phyloP scores from a whole-genome alignment of 2,888 invertebrate species.

The Psylliodes chrysocephalus region DNA sequence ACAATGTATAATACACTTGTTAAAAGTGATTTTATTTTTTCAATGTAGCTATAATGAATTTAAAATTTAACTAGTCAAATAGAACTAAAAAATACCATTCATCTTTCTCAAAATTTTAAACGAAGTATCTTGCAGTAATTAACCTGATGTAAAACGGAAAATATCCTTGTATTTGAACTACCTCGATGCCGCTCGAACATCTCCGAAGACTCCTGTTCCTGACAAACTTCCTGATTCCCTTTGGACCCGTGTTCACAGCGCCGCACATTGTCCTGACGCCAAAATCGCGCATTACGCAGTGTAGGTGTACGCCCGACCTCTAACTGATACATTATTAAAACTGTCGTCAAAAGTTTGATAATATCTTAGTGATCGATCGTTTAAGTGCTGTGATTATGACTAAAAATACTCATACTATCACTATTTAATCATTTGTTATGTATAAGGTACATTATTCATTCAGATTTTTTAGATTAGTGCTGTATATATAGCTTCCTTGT shows the following conservation, averaged over 20 bases:
- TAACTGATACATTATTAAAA: conserved; percentile 57
- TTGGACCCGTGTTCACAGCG: conserved; percentile 48
- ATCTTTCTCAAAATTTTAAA: neutral
- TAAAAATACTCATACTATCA: conserved; percentile 35
- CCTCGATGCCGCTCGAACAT: conserved; percentile 30
- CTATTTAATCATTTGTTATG: conserved; percentile 42
- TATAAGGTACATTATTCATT: conserved; percentile 49
- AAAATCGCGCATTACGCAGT: conserved; percentile 54
- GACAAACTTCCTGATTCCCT: conserved; percentile 45
- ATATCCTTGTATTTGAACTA: conserved; percentile 12
- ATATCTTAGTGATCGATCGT: conserved; percentile 51
- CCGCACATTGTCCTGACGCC: conserved; percentile 55
- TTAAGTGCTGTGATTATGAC: conserved; percentile 52
- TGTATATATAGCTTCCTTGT: conserved; percentile 46
- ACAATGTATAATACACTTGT: too few species aligned
- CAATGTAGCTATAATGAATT: too few species aligned
- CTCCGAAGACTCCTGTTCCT: conserved; percentile 40
- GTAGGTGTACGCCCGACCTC: conserved; percentile 58
- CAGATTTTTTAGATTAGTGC: conserved; percentile 46
- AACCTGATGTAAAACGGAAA: conserved; percentile 3
- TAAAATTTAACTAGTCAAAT: too few species aligned
- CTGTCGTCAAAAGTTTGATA: conserved; percentile 53
- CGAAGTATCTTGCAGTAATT: neutral
- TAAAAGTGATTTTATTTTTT: too few species aligned
- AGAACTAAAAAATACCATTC: too few species aligned